Percentiles rank a stretch among this genome's conserved stretches.
These are phyloP conservation scores for Leptodirus hochenwartii DNA, from an alignment of 2,888 invertebrate species.

Conservation along the genomic window DNA sequence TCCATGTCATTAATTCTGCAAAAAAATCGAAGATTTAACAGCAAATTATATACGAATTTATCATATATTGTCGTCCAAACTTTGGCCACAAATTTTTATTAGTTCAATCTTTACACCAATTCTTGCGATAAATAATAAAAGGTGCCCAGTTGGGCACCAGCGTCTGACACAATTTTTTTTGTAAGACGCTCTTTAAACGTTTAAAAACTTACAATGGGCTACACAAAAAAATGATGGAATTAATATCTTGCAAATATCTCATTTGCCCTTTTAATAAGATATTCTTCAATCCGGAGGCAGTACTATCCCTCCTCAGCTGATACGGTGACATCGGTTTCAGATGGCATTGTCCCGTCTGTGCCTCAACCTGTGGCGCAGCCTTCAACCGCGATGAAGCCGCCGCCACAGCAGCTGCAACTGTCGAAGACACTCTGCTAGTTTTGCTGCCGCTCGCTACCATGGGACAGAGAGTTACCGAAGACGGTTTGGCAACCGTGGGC, in stretches of 20 bases:
- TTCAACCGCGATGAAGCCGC: background rate
- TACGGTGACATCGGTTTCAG: constrained; percentile 15
- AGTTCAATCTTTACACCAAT: too few relatives aligned
- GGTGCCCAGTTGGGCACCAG: too few relatives aligned
- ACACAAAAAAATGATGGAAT: constrained; percentile 68
- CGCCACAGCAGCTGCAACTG: background rate
- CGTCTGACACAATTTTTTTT: background rate
- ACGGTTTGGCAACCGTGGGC: background rate
- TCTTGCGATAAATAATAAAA: too few relatives aligned
- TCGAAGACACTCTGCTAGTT: too few relatives aligned
- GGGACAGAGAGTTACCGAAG: background rate
- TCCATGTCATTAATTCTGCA: constrained; percentile 62
- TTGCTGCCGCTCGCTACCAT: too few relatives aligned
- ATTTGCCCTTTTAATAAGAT: constrained; percentile 75
- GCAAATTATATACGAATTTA: background rate
- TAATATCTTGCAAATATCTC: constrained; percentile 61
- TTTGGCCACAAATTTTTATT: too few relatives aligned
- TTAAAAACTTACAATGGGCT: constrained; percentile 57
- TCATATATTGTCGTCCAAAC: too few relatives aligned
- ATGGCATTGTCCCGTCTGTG: background rate
- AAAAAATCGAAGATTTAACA: background rate
- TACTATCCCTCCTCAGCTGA: constrained; percentile 25
- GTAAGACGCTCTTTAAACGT: too few relatives aligned
- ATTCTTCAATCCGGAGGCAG: constrained; percentile 38
- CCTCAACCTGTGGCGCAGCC: background rate